Evolutionary conservation across 2,888 invertebrate species (phyloP).

Genomic region (Sicus ferrugineus): DNA sequence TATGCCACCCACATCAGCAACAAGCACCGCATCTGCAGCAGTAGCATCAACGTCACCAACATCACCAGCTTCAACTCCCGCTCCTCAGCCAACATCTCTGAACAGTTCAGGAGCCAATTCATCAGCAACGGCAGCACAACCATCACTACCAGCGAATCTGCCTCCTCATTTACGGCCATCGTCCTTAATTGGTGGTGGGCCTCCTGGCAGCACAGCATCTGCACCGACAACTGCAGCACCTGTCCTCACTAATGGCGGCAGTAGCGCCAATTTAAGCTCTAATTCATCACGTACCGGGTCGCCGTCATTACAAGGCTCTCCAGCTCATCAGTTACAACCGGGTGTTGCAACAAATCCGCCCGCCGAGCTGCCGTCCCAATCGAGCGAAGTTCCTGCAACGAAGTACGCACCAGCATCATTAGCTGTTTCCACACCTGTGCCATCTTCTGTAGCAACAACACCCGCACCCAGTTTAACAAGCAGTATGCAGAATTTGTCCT

Average conservation of each 20-base stretch:
- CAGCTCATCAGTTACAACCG: slow-evolving; percentile 15
- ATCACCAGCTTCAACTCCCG: slow-evolving; percentile 26
- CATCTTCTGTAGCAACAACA: slow-evolving; percentile 36
- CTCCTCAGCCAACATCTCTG: slow-evolving; percentile 20
- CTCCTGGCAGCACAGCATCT: slow-evolving; percentile 28
- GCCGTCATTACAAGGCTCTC: slow-evolving; percentile 46
- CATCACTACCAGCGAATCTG: slow-evolving; percentile 42
- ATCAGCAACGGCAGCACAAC: slow-evolving; percentile 1
- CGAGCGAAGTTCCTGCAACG: slow-evolving; percentile 25
- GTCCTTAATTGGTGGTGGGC: slow-evolving; percentile 43
- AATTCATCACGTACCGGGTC: slow-evolving; percentile 63
- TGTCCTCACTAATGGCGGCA: slow-evolving; percentile 49
- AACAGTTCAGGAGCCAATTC: slow-evolving; percentile 40
- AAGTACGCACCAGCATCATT: slow-evolving; percentile 24
- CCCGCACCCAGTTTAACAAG: slow-evolving; percentile 40
- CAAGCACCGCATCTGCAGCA: slow-evolving; percentile 13
- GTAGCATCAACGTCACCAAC: slow-evolving; percentile 20
- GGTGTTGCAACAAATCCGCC: neutral
- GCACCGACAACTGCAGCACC: slow-evolving; percentile 13
- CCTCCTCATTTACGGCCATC: slow-evolving; percentile 52
- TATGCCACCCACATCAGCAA: slow-evolving; percentile 46
- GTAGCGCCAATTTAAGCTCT: slow-evolving; percentile 47
- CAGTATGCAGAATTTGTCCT: slow-evolving; percentile 51
- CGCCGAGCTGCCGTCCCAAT: neutral
- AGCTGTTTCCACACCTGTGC: slow-evolving; percentile 13